Evolutionary conservation across 2,797 vertebrate species (phyloP), one percentile per base, ranked within the genome.

Genomic region (Amblyraja radiata): DNA sequence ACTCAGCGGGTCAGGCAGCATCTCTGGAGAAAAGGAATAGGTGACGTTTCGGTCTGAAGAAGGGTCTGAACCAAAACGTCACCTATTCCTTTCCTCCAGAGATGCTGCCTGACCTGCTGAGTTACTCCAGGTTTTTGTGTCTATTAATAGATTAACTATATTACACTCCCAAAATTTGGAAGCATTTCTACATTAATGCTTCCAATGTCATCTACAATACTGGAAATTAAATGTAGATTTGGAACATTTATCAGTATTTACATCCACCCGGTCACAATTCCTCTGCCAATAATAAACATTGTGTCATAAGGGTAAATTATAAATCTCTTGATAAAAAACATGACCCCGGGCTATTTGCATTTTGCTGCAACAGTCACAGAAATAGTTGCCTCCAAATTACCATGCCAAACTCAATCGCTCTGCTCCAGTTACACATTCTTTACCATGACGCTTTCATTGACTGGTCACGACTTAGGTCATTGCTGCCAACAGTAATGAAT

Each of bases 381-480:
- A 92, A 54, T 92, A 23, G 9, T 92, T 36, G 36, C 39, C 23
- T 92, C 36, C 25, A 8, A 46, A 54, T 74, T 39, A n/a, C 36
- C 46, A 25, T 88, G 61, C 61, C 65, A 28, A 23, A 25, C 90
- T 74, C 88, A 39, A 46, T 46, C 23, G 28, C 23, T 28, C 68
- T n/a, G 23, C 1, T 6, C 36, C 9, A 46, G 32, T 73, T 90
- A 32, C 86, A 68, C 32, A 54, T 73, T 39, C 68, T 68, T 10
- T 91, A 68, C 88, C 36, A 91, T 21, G 74, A 46, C 71, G 8
- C 90, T 91, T 91, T 91, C 90, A 91, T 73, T 71, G 88, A 46
- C 39, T 73, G 68, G 5, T 58, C 28, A 58, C 54, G 71, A 92
- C 74, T 92, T 32, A 71, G 28, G 10, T 74, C 9, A 76, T 73